A percentile compares a stretch with the other conserved stretches of the same genome.
Conservation (phyloP, 2,797 vertebrate species). For the Pseudochirops cupreus region DNA sequence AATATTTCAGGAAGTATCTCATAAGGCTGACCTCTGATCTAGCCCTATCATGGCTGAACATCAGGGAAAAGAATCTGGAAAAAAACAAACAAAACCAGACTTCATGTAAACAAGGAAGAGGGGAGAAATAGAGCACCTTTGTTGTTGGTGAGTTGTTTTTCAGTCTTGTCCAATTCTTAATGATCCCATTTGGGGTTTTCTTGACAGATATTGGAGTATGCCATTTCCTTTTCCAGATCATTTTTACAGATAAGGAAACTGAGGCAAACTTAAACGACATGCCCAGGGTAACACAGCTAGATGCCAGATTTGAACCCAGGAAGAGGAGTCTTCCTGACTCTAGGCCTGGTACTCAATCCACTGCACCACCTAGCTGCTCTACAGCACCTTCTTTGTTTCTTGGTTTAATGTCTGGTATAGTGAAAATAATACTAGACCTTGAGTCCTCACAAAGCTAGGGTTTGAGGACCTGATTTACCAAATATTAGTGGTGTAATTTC, state of each 20-base stretch:
- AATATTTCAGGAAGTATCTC: neutral
- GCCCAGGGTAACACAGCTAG: neutral
- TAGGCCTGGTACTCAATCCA: neutral
- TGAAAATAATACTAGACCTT: neutral
- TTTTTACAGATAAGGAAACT: neutral
- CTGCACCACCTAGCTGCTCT: neutral
- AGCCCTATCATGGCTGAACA: neutral
- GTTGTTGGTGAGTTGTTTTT: neutral
- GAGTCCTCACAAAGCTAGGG: neutral
- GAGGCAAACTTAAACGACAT: neutral
- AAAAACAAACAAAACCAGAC: neutral
- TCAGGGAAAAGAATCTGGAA: neutral
- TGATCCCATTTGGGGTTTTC: neutral
- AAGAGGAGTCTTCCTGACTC: neutral
- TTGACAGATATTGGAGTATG: neutral
- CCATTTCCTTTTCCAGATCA: neutral
- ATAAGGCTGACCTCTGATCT: neutral
- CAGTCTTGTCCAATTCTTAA: neutral
- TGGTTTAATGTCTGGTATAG: neutral
- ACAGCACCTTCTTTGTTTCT: neutral
- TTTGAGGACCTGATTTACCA: neutral
- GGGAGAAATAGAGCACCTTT: neutral
- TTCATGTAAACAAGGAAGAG: neutral
- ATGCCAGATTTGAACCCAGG: neutral
- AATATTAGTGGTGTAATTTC: neutral